Evolutionary conservation across 2,797 vertebrate species (phyloP), one percentile per base, ranked within the genome.

Genomic region (Mormyrops attenuatus): DNA sequence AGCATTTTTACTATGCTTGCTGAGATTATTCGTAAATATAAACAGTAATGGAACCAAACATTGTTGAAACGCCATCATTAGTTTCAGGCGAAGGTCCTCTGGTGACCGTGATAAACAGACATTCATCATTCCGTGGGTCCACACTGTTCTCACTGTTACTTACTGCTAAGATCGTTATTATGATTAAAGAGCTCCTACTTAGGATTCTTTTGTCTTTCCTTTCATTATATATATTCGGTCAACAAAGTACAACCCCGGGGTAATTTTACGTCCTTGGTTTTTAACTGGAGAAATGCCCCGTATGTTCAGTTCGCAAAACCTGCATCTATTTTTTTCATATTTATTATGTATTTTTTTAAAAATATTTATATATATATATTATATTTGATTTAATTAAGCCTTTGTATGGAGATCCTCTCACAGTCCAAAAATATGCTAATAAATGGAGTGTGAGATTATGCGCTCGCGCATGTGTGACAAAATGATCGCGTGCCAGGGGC

Each of bases 61-160:
- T 95, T 92, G 92, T 9, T 80, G 38, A 80, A 80, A 80, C 34
- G 38, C 38, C 34, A 44, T 47, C 41, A n/a, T 91, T 90, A 93
- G 92, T 96, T 94, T 91, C 89, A 93, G 92, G 92, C 91, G 90
- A 92, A 93, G 92, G 77, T 93, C 93, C 92, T 88, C 30, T 17
- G 26, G 89, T 93, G 93, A 92, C 95, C 92, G 92, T 52, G 91
- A 92, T 94, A 93, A 95, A 94, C 90, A 93, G 93, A 91, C 94
- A 96, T 96, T 96, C 95, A 96, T 97, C 96, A 96, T 93, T 92
- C 91, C 90, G 88, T 94, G 93, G 60, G 92, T 95, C 92, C 88
- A 91, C 92, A 92, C 90, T 92, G 91, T 60, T 55, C 63, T 90
- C 22, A 85, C 20, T 84, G n/a, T 52, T 85, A 50, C 49, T 50